A percentile compares a stretch with the other conserved stretches of the same genome.
Evolutionary conservation across 2,888 invertebrate species (phyloP).

Genomic region (Dynastes grantii): DNA sequence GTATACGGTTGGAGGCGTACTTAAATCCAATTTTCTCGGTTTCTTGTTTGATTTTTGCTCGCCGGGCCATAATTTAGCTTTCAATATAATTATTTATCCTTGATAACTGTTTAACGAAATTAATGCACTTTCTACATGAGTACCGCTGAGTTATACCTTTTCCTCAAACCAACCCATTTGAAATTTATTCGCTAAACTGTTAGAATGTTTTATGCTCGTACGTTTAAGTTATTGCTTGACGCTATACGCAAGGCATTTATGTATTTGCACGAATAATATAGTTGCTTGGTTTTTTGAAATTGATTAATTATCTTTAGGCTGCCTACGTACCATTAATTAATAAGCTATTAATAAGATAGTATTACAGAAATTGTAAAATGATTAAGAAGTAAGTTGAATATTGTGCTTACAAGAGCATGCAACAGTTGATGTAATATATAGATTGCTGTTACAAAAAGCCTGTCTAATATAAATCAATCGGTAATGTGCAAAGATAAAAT

Average conservation of each 20-base stretch:
- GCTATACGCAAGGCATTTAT: not conserved
- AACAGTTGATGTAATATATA: no score
- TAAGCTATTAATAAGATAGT: not conserved
- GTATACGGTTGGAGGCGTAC: conserved; percentile 36
- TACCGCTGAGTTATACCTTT: conserved; percentile 25
- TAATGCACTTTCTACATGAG: conserved; percentile 28
- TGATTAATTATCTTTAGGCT: conserved; percentile 11
- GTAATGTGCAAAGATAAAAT: no score
- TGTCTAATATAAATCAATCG: no score
- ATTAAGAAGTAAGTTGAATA: no score
- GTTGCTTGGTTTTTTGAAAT: conserved; percentile 5
- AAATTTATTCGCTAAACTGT: conserved; percentile 27
- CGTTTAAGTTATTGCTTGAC: conserved; percentile 18
- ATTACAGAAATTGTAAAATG: not conserved
- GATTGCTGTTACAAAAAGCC: no score
- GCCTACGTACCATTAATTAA: not conserved
- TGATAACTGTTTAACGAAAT: conserved; percentile 36
- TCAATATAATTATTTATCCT: conserved; percentile 38
- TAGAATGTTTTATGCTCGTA: conserved; percentile 25
- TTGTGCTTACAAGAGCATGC: no score
- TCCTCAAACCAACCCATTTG: conserved; percentile 33
- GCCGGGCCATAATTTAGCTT: conserved; percentile 27
- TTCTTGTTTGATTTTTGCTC: conserved; percentile 33
- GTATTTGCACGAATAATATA: conserved; percentile 2
- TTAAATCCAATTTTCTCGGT: conserved; percentile 43